Evolutionary conservation across 2,888 invertebrate genomes (phyloP).

Genomic region (Hanleya hanleyi): DNA sequence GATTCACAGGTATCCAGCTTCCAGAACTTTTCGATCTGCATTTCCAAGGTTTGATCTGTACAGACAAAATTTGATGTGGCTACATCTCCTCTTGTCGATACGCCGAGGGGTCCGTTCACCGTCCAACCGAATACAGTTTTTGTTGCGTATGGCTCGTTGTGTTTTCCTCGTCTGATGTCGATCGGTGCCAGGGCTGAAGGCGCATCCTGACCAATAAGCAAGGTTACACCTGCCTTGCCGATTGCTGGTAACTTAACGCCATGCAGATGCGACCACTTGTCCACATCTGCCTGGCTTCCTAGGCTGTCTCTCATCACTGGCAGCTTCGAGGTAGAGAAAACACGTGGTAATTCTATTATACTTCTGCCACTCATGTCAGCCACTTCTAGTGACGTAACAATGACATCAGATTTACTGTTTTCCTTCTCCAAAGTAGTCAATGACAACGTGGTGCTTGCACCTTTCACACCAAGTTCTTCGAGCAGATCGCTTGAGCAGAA

Average conservation of each 20-base stretch:
- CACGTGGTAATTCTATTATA: background rate
- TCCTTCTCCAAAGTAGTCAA: background rate
- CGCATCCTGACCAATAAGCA: background rate
- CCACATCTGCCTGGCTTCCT: background rate
- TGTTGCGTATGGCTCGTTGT: constrained; percentile 22
- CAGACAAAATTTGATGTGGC: constrained; percentile 10
- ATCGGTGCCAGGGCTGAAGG: background rate
- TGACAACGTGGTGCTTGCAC: background rate
- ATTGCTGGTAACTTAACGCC: background rate
- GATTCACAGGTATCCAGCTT: constrained; percentile 13
- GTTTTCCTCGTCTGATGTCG: background rate
- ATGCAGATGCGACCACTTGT: background rate
- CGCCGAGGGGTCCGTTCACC: constrained; percentile 20
- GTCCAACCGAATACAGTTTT: constrained; percentile 25
- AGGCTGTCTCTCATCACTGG: background rate
- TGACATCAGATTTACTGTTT: background rate
- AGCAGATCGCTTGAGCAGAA: background rate
- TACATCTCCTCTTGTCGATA: background rate
- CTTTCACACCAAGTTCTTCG: background rate
- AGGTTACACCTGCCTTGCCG: background rate
- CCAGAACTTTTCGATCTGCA: constrained; percentile 82
- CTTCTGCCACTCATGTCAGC: background rate
- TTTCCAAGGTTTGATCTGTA: constrained; percentile 84
- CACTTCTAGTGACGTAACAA: background rate
- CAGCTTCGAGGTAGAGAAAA: background rate